phyloP scores from a whole-genome alignment of 2,113 vertebrate genomes.

The Hippocampus mohnikei region DNA sequence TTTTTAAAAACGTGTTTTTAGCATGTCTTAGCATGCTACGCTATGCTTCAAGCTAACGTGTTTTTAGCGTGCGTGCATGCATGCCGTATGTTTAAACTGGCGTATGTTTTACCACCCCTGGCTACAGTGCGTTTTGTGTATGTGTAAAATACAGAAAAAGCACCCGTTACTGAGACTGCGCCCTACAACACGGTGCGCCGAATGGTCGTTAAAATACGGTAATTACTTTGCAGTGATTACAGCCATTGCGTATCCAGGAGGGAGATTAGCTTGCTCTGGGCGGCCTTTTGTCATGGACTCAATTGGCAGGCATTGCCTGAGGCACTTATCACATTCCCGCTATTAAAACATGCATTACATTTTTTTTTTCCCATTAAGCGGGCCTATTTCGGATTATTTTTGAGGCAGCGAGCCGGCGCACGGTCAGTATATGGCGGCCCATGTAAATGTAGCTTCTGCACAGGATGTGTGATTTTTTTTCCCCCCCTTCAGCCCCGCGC shows the following conservation, averaged over 20 bases:
- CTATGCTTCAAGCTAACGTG: too few relatives aligned
- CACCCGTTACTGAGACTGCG: too few relatives aligned
- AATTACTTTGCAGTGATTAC: conserved; percentile 47
- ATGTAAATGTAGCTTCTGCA: conserved; percentile 1
- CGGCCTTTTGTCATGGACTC: conserved; percentile 32
- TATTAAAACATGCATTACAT: conserved; percentile 15
- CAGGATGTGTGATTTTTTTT: neutral
- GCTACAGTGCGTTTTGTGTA: too few relatives aligned
- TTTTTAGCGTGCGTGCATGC: too few relatives aligned
- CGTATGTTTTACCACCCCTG: too few relatives aligned
- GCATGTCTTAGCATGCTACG: too few relatives aligned
- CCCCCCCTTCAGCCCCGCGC: too few relatives aligned
- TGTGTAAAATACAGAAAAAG: too few relatives aligned
- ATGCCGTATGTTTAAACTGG: too few relatives aligned
- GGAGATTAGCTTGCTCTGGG: conserved; percentile 20
- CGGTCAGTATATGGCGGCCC: neutral
- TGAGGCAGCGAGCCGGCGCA: neutral
- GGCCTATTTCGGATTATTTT: conserved; percentile 3
- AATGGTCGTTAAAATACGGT: too few relatives aligned
- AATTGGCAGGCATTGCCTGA: conserved; percentile 32
- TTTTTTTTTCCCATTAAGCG: conserved; percentile 9
- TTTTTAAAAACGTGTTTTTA: too few relatives aligned
- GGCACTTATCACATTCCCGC: conserved; percentile 15
- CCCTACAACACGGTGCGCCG: too few relatives aligned
- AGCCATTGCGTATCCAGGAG: conserved; percentile 29